phyloP scores from a whole-genome alignment of 2,113 vertebrate species.

The Anolis carolinensis region DNA sequence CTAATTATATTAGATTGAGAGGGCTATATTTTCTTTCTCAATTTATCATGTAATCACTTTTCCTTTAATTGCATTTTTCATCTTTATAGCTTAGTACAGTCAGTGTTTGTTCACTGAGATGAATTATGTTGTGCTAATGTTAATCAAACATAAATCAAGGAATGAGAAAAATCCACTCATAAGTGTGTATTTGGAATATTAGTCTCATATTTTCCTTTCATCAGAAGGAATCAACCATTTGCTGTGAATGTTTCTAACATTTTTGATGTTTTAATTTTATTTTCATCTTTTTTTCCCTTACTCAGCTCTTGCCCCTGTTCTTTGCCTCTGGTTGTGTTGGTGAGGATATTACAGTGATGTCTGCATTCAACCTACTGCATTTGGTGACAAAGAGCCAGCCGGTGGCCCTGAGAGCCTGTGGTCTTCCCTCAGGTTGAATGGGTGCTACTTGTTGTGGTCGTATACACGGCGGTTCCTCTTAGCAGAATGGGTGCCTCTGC shows the following conservation, averaged over 20 bases:
- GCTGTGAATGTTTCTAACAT: conserved; percentile 67
- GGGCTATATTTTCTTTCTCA: conserved; percentile 46
- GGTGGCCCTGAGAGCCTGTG: conserved; percentile 93
- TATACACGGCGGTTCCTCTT: conserved; percentile 74
- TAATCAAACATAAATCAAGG: conserved; percentile 12
- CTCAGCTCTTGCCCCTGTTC: conserved; percentile 84
- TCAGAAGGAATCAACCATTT: conserved; percentile 54
- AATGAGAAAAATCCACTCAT: accelerated
- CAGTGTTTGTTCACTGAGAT: not conserved
- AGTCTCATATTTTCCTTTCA: conserved; percentile 21
- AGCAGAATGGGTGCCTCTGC: conserved; percentile 77
- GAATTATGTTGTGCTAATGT: not conserved
- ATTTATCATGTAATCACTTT: conserved; percentile 43
- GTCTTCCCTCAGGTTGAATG: conserved; percentile 97
- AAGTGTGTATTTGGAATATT: conserved; percentile 45
- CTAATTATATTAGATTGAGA: conserved; percentile 46
- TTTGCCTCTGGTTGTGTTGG: conserved; percentile 83
- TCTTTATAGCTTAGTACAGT: not conserved
- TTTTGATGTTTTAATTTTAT: conserved; percentile 77
- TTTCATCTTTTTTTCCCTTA: conserved; percentile 78
- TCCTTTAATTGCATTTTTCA: not conserved
- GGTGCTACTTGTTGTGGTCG: conserved; percentile 85
- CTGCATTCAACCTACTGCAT: conserved; percentile 99
- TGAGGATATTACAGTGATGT: conserved; percentile 92
- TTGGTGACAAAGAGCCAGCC: conserved; percentile 99